Conservation (phyloP, 2,888 invertebrate genomes). For the Anticlea derivata region DNA sequence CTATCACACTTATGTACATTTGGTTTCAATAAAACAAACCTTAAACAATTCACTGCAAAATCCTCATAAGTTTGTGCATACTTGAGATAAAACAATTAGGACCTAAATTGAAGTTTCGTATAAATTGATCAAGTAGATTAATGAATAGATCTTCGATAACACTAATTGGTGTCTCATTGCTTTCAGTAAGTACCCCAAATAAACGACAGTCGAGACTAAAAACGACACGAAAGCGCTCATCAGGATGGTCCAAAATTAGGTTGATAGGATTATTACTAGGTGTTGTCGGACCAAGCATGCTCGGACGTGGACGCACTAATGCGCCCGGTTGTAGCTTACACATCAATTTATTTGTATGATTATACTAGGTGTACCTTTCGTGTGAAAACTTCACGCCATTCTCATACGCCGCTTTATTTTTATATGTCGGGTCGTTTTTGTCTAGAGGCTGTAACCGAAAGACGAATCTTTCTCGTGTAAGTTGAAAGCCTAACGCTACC, state of each 20-base stretch:
- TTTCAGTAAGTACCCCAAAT: constrained; percentile 36
- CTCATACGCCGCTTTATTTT: too few relatives aligned
- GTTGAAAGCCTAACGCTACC: constrained; percentile 10
- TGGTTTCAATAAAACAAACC: constrained; percentile 83
- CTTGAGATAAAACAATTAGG: constrained; percentile 75
- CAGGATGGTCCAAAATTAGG: too few relatives aligned
- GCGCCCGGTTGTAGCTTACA: too few relatives aligned
- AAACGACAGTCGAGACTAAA: constrained; percentile 11
- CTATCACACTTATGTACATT: constrained; percentile 84
- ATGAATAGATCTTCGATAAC: constrained; percentile 64
- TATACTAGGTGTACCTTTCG: too few relatives aligned
- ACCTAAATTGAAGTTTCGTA: constrained; percentile 67
- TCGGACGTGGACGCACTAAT: too few relatives aligned
- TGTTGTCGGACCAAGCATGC: too few relatives aligned
- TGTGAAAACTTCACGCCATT: too few relatives aligned
- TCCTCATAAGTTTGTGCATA: constrained; percentile 81
- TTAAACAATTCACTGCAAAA: constrained; percentile 75
- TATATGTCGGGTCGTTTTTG: not conserved
- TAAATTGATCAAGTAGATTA: constrained; percentile 66
- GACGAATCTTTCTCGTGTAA: constrained; percentile 27
- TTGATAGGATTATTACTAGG: too few relatives aligned
- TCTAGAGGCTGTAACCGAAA: constrained; percentile 1
- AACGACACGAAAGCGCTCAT: constrained; percentile 4
- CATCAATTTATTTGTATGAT: too few relatives aligned
- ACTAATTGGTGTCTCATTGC: constrained; percentile 69